These are phyloP conservation scores for Sciurus carolinensis DNA, from an alignment of 2,797 vertebrate genomes.

Conservation along the genomic window DNA sequence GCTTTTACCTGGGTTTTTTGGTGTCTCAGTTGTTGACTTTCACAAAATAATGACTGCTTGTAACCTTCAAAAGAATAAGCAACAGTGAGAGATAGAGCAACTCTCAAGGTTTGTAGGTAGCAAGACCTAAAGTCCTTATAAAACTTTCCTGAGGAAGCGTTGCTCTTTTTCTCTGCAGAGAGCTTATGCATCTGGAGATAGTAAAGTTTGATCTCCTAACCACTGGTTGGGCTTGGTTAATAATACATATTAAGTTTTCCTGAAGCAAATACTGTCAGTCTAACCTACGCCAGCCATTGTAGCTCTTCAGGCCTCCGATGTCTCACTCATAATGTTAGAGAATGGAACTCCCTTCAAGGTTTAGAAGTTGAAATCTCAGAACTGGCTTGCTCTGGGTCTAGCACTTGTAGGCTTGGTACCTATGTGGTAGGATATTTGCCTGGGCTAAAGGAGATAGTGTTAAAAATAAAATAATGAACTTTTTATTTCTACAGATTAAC, in stretches of 20 bases:
- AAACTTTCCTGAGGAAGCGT: neutral
- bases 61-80: neutral
- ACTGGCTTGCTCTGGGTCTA: neutral
- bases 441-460: neutral
- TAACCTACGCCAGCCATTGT: no score
- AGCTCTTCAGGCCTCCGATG: neutral
- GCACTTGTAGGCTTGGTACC: neutral
- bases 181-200: neutral
- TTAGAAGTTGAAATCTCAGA: neutral
- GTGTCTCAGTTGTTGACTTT: slow-evolving; percentile 44
- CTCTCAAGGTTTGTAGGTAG: neutral
- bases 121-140: neutral
- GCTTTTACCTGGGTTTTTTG: neutral
- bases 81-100: neutral
- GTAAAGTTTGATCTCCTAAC: neutral
- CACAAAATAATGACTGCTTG: neutral
- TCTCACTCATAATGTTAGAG: neutral
- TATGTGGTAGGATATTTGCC: neutral
- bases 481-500: neutral
- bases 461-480: neutral
- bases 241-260: neutral
- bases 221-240: neutral
- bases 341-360: neutral
- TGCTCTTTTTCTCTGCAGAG: neutral
- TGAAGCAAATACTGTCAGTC: neutral